These are phyloP conservation scores for Tethya wilhelma DNA, from an alignment of 37 sponge, comb jelly and placozoan genomes.

Conservation along the genomic window DNA sequence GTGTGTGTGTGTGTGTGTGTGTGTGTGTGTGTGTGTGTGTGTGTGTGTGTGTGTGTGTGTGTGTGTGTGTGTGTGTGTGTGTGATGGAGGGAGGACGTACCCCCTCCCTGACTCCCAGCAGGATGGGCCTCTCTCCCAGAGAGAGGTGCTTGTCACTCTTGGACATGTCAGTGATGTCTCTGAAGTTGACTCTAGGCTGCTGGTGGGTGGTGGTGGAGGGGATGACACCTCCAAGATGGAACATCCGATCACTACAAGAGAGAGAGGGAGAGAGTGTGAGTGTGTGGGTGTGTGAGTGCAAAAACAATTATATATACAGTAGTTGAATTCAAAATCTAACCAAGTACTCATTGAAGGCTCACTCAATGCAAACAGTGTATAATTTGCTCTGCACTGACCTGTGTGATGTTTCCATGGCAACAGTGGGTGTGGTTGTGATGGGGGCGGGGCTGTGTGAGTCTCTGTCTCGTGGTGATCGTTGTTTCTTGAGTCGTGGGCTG, in stretches of 20 bases:
- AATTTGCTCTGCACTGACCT: background rate
- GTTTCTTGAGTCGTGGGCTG: constrained; percentile 7
- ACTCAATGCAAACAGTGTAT: background rate
- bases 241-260: background rate
- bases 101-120: background rate
- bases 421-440: background rate
- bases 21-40: no score
- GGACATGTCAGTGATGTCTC: constrained; percentile 14
- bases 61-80: no score
- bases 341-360: background rate
- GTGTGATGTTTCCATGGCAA: no score
- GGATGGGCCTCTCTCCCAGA: background rate
- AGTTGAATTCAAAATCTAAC: background rate
- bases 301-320: constrained; percentile 1
- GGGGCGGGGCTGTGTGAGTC: background rate
- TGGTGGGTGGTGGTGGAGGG: background rate
- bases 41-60: no score
- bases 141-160: constrained; percentile 8
- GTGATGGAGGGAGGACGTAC: no score
- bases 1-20: no score
- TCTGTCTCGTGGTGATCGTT: constrained; percentile 3
- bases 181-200: constrained; percentile 14
- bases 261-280: background rate
- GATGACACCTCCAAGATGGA: background rate
- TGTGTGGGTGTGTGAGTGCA: constrained; percentile 1